Evolutionary conservation across 2,888 invertebrate genomes (phyloP).

Genomic region (Chrysomela aeneicollis): DNA sequence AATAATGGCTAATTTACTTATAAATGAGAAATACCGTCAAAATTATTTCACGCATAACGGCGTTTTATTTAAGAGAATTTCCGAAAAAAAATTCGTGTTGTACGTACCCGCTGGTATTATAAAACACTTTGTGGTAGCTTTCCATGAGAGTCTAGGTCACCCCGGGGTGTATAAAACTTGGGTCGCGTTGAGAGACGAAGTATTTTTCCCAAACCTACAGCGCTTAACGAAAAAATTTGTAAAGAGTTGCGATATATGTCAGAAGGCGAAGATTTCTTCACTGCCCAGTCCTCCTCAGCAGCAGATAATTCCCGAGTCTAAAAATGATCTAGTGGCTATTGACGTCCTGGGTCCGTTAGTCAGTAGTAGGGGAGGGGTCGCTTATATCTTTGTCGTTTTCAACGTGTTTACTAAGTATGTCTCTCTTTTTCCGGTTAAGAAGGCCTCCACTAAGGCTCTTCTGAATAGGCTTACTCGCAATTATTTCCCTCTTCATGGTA

Average conservation of each 20-base stretch:
- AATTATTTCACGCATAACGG: too few relatives aligned
- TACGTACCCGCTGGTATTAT: background rate
- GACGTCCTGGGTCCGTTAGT: slow-evolving; percentile 12
- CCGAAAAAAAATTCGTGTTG: background rate
- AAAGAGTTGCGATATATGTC: slow-evolving; percentile 12
- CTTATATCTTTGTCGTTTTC: slow-evolving; percentile 9
- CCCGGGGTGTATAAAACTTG: background rate
- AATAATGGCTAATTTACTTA: too few relatives aligned
- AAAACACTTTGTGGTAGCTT: background rate
- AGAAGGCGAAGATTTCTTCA: slow-evolving; percentile 12
- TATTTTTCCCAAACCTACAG: slow-evolving; percentile 1
- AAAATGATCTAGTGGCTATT: slow-evolving; percentile 19
- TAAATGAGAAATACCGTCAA: too few relatives aligned
- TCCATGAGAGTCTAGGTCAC: background rate
- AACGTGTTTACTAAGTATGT: slow-evolving; percentile 22
- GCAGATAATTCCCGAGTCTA: slow-evolving; percentile 12
- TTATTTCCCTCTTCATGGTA: slow-evolving; percentile 24
- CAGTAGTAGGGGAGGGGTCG: slow-evolving; percentile 12
- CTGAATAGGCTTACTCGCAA: slow-evolving; percentile 2
- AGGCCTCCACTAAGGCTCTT: slow-evolving; percentile 16
- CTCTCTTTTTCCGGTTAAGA: slow-evolving; percentile 16
- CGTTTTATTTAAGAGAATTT: background rate
- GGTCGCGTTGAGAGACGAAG: background rate
- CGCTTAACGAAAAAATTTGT: background rate
- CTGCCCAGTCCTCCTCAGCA: slow-evolving; percentile 8